phyloP scores from a whole-genome alignment of 2,888 invertebrate genomes.

The Alloplasta piceator region DNA sequence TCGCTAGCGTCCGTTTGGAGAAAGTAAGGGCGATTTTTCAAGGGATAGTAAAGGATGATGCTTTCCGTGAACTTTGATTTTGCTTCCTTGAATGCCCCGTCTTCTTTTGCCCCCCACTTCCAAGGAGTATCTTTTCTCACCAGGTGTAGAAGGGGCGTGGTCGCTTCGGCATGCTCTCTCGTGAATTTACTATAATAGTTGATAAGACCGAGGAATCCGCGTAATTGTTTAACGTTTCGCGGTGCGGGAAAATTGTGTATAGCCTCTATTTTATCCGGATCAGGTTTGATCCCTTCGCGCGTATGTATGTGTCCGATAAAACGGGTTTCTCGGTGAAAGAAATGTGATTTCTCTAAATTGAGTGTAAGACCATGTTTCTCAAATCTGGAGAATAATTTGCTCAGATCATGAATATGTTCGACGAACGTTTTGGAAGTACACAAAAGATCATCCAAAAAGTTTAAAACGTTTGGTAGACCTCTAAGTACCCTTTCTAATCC shows the following conservation, averaged over 20 bases:
- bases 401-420: too few relatives aligned
- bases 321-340: too few relatives aligned
- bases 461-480: too few relatives aligned
- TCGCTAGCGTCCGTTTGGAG: conserved; percentile 15
- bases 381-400: too few relatives aligned
- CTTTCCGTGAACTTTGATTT: background rate
- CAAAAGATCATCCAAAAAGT: too few relatives aligned
- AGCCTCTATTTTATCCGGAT: conserved; percentile 14
- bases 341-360: too few relatives aligned
- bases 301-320: conserved; percentile 20
- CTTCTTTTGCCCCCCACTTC: too few relatives aligned
- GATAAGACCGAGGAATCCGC: conserved; percentile 26
- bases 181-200: conserved; percentile 40
- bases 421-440: too few relatives aligned
- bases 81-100: too few relatives aligned
- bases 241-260: conserved; percentile 12
- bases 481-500: too few relatives aligned
- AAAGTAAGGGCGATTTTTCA: background rate
- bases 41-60: background rate
- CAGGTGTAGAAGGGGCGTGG: background rate
- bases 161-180: background rate
- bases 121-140: background rate
- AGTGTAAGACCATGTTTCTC: too few relatives aligned
- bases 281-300: conserved; percentile 2
- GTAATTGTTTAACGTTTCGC: background rate